Conservation (phyloP, 2,888 invertebrate species). For the Diplazon laetatorius region DNA sequence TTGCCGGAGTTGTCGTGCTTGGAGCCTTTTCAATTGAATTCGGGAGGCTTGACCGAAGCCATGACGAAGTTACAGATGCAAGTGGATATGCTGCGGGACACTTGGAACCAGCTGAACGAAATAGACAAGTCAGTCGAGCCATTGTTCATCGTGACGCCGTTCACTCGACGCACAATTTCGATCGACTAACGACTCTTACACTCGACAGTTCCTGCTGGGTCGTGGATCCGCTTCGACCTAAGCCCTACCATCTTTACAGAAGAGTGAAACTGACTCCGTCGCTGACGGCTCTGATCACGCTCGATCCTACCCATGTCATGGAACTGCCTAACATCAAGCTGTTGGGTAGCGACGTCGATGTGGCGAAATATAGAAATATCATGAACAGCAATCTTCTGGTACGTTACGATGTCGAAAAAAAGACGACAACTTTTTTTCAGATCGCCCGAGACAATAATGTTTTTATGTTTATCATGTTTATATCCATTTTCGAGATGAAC, state of each 20-base stretch:
- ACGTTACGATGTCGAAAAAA: constrained; percentile 34
- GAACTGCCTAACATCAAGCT: constrained; percentile 76
- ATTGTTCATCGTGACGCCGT: not conserved
- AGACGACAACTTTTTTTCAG: too few relatives aligned
- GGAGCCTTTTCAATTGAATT: constrained; percentile 68
- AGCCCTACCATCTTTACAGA: constrained; percentile 77
- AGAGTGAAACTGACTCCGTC: constrained; percentile 76
- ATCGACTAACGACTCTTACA: not conserved
- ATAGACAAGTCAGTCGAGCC: constrained; percentile 75
- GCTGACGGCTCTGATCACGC: constrained; percentile 74
- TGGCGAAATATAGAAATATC: constrained; percentile 71
- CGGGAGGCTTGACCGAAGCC: constrained; percentile 68
- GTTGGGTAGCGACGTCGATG: constrained; percentile 75
- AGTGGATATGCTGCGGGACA: constrained; percentile 69
- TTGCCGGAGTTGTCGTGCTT: constrained; percentile 72
- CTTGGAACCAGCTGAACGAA: constrained; percentile 73
- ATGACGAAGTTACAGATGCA: constrained; percentile 70
- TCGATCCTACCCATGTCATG: constrained; percentile 73
- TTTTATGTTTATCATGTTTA: too few relatives aligned
- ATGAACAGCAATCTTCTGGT: constrained; percentile 72
- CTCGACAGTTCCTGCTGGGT: constrained; percentile 77
- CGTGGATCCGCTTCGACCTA: constrained; percentile 77
- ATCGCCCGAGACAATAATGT: too few relatives aligned
- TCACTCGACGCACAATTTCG: not conserved
- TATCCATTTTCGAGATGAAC: not conserved